Conservation (phyloP, 2,797 vertebrate genomes). For the Sebastes variabilis region DNA sequence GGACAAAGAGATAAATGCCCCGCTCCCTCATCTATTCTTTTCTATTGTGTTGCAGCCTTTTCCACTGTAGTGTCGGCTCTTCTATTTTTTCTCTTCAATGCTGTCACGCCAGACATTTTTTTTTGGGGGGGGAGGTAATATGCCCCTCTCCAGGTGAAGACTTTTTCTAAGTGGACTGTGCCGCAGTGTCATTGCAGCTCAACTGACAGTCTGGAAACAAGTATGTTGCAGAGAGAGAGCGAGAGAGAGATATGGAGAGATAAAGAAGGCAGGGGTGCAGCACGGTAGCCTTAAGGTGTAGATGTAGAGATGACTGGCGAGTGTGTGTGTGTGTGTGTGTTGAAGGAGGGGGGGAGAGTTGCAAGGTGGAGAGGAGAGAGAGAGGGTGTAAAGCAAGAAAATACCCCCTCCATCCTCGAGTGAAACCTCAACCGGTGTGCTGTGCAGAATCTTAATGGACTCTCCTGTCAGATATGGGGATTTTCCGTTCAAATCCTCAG, state of each 20-base stretch:
- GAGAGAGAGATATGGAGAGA: background rate
- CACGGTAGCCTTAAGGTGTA: constrained; percentile 1
- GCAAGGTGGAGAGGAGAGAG: constrained; percentile 2
- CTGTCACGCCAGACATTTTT: background rate
- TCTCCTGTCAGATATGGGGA: constrained; percentile 74
- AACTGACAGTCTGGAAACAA: constrained; percentile 38
- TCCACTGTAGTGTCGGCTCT: background rate
- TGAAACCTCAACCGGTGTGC: constrained; percentile 54
- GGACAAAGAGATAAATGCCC: background rate
- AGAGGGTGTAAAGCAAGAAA: constrained; percentile 41
- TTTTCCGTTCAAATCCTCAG: constrained; percentile 74
- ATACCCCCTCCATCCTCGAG: constrained; percentile 59
- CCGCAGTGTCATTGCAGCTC: constrained; percentile 53
- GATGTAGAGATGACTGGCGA: constrained; percentile 15
- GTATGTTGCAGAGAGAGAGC: constrained; percentile 17
- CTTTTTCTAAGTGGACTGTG: constrained; percentile 37
- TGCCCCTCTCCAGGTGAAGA: constrained; percentile 19
- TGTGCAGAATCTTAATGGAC: constrained; percentile 81
- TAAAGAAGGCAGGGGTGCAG: background rate
- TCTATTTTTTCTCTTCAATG: background rate
- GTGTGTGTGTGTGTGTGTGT: constrained; percentile 1
- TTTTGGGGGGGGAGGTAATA: background rate
- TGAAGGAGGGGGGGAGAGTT: background rate
- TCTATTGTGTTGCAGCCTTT: background rate
- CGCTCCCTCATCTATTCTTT: background rate